Base-by-base conservation (phyloP, 2,888 invertebrate species). In the Tryphoninae sp. region DNA sequence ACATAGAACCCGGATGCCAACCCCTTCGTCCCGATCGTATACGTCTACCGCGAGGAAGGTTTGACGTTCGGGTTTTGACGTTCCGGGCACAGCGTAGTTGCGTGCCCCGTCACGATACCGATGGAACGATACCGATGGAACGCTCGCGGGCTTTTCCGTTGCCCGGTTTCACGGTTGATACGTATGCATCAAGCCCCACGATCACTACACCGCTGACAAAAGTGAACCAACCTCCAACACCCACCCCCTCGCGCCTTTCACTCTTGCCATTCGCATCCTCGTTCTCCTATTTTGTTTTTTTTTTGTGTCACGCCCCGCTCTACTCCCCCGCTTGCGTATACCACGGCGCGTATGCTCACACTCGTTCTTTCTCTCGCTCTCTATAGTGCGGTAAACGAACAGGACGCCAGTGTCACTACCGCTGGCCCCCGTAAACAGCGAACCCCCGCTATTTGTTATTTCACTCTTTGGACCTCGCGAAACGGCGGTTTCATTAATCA, bases 371-470 rank as follows among this genome's bases (percentile, higher is more conserved):
- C 33, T 33, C 33, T 33, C 33, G 4, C 4, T 7, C 33, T 6
- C 33, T 33, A 33, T 33, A 33, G 3, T 4, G 33, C 33, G 6
- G 33, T 33, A 33, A 33, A 55, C 19, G 55, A 55, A 19, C 45
- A 55, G 23, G 22, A 40, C 23, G 33, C 40, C 62, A 73, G 45
- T 58, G 55, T 69, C 72, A 64, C 76, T 65, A 74, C 72, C 53
- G 74, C 75, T 23, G 45, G 58, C 80, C 78, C 77, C 83, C 84
- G 83, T 33, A 6, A 84, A 72, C 84, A 82, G 84, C 85, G 86
- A 84, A 55, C 23, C 58, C 86, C 84, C 83, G 87, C 89, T 90
- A 90, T 91, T 90, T 90, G 89, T 90, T 90, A 89, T 90, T 90
- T 89, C 86, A 87, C 88, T 87, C 89, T 88, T 89, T 89, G 85